Percentiles rank a stretch among this genome's conserved stretches.
Evolutionary conservation across 2,797 vertebrate species (phyloP).

Genomic region (Galagoides demidoff): DNA sequence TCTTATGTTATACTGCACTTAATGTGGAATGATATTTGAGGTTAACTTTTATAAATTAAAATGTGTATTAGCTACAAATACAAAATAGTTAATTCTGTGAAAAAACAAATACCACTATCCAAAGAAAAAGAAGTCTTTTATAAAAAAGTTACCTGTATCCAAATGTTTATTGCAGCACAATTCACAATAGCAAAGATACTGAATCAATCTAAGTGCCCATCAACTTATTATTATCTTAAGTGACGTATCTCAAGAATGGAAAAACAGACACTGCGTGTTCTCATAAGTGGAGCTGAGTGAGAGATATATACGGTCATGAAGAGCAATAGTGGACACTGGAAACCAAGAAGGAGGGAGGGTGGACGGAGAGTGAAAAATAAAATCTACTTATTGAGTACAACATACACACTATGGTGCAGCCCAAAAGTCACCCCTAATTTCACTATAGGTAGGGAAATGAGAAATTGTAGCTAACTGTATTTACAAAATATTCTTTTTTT

Average conservation of each 20-base stretch:
- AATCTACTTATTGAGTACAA: not conserved
- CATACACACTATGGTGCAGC: not conserved
- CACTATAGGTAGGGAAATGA: too few relatives aligned
- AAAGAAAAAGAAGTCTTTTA: not conserved
- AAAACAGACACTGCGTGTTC: not conserved
- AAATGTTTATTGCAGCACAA: not conserved
- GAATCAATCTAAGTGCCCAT: not conserved
- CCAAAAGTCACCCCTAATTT: too few relatives aligned
- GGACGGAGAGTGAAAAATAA: not conserved
- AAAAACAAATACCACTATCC: not conserved
- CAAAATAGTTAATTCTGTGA: conserved; percentile 24
- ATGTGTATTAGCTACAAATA: not conserved
- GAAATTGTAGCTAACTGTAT: too few relatives aligned
- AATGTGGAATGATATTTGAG: not conserved
- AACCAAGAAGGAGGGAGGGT: not conserved
- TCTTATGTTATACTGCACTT: not conserved
- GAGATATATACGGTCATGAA: not conserved
- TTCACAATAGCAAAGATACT: not conserved
- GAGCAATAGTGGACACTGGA: not conserved
- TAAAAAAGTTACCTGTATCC: not conserved
- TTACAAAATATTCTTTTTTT: too few relatives aligned
- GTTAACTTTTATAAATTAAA: conserved; percentile 24
- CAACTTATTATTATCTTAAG: not conserved
- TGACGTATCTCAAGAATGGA: not conserved
- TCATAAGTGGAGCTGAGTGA: not conserved